Base-by-base conservation (phyloP, 1,140 invertebrate species). In the Littorina saxatilis region DNA sequence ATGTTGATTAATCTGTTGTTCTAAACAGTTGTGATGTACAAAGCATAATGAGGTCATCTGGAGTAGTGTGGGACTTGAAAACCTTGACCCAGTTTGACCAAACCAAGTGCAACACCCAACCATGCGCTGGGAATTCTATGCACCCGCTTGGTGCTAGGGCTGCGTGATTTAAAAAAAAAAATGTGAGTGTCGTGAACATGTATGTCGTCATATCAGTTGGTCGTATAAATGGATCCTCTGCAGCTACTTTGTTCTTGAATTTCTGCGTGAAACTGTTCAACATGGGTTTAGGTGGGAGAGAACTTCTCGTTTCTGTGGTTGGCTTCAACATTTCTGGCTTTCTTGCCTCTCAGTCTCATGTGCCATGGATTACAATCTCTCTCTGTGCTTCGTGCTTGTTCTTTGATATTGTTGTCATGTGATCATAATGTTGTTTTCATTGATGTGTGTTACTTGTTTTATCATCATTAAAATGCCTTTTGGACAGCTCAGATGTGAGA, bases 81-180 rank as follows among this genome's bases (percentile, higher is more conserved):
- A 5, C 17, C 17, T 47, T 9, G 5, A 47, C 43, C 43, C 43
- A 47, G n/a, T n/a, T n/a, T 47, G 7, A 47, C 43, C 43, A 47
- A 5, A 9, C 43, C 43, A 66, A 68, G 23, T 68, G 66, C 66
- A 68, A 68, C 32, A 39, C 35, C 66, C 37, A 68, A 39, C 27
- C 39, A 29, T 63, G 32, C 37, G 39, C 66, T 35, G 35, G 32
- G 32, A 68, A 68, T 68, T 68, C 66, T 68, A 68, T 68, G 66
- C 66, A 68, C 66, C 66, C 37, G 11, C 11, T 68, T 35, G 66
- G 66, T 68, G 66, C 66, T 68, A 68, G 66, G 66, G 29, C 32
- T 32, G 35, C 0, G 9, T 68, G 13, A 23, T 68, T 5, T 68
- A 7, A n/a, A n/a, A n/a, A n/a, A n/a, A n/a, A n/a, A n/a, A 17